Evolutionary conservation across 2,888 invertebrate genomes (phyloP).

Genomic region (Drosophila ezoana): DNA sequence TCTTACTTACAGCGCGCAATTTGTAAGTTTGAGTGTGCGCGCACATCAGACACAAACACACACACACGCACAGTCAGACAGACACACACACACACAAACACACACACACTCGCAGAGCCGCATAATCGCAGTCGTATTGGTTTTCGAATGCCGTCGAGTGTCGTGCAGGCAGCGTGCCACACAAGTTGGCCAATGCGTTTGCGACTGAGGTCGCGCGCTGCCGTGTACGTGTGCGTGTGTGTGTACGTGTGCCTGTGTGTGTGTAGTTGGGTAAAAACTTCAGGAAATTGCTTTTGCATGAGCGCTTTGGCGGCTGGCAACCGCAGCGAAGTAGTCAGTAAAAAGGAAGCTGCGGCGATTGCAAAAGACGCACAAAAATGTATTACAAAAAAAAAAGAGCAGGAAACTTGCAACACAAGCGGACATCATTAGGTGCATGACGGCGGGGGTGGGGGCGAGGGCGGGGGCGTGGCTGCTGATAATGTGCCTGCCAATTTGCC

Average conservation of each 20-base stretch:
- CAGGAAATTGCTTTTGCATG: conserved; percentile 82
- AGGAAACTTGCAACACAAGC: conserved; percentile 14
- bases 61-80: conserved; percentile 19
- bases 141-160: conserved; percentile 63
- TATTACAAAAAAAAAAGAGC: conserved; percentile 20
- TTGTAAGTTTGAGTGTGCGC: conserved; percentile 62
- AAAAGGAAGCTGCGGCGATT: conserved; percentile 72
- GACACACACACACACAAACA: conserved; percentile 11
- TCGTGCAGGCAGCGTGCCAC: conserved; percentile 41
- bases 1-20: conserved; percentile 76
- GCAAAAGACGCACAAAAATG: conserved; percentile 53
- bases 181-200: conserved; percentile 63
- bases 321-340: conserved; percentile 51
- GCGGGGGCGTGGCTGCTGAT: background rate
- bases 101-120: conserved; percentile 32
- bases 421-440: conserved; percentile 21
- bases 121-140: conserved; percentile 75
- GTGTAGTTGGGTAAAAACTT: conserved; percentile 62
- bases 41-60: conserved; percentile 21
- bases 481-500: conserved; percentile 47
- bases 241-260: conserved; percentile 26
- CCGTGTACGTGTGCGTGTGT: conserved; percentile 11
- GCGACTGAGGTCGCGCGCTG: conserved; percentile 47
- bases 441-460: background rate
- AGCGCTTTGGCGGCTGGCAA: conserved; percentile 55